A percentile compares a stretch with the other conserved stretches of the same genome.
Conservation (phyloP, 2,113 vertebrate genomes). For the Fregata magnificens region DNA sequence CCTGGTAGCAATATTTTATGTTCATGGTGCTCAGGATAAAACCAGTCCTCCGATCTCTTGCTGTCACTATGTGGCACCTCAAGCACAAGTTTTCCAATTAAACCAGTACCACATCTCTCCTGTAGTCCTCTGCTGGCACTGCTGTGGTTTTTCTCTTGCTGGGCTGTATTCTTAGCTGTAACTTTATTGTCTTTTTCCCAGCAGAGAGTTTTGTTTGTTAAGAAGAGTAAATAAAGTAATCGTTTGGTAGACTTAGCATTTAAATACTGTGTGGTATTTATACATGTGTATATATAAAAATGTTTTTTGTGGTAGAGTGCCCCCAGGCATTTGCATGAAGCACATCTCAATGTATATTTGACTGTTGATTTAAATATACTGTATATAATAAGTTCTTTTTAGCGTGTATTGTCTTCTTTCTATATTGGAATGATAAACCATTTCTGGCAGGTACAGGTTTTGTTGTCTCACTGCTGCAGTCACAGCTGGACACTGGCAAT, state of each 20-base stretch:
- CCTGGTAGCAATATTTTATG: constrained; percentile 59
- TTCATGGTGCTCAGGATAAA: constrained; percentile 61
- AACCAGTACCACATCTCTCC: not conserved
- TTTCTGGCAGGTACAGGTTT: not conserved
- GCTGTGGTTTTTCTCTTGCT: not conserved
- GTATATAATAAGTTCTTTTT: constrained; percentile 42
- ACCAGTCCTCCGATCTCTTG: not conserved
- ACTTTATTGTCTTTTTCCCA: not conserved
- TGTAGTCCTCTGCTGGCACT: not conserved
- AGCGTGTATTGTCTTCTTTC: constrained; percentile 11
- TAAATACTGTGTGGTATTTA: constrained; percentile 67
- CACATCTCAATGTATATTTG: constrained; percentile 49
- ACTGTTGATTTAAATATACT: constrained; percentile 66
- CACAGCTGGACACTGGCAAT: not conserved
- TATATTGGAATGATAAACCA: not conserved
- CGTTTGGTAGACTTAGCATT: constrained; percentile 28
- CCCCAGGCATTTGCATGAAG: constrained; percentile 50
- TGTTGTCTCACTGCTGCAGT: not conserved
- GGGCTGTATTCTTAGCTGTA: not conserved
- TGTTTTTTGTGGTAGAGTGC: constrained; percentile 48
- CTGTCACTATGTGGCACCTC: constrained; percentile 50
- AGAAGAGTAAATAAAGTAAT: constrained; percentile 34
- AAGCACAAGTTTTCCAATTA: constrained; percentile 62
- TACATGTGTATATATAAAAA: constrained; percentile 33
- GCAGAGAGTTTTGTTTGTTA: constrained; percentile 27